Percentiles rank a stretch among this genome's conserved stretches.
These are phyloP conservation scores for Anthoptus insignis DNA, from an alignment of 2,888 invertebrate species.

Conservation along the genomic window DNA sequence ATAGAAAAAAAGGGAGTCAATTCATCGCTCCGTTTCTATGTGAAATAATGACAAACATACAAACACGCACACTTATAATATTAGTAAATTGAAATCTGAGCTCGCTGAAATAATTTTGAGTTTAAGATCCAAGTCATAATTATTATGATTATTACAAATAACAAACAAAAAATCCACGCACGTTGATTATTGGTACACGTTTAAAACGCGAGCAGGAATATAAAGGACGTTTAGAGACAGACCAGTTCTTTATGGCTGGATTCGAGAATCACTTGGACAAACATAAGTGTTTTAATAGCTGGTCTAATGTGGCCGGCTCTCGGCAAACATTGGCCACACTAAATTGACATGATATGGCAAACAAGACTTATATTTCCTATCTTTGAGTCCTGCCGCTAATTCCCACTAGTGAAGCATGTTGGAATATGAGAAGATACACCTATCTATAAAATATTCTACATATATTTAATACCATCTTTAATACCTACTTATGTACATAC, in stretches of 20 bases:
- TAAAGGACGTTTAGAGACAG: conserved; percentile 20
- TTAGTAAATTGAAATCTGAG: too few species aligned
- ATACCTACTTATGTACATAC: not conserved
- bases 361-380: conserved; percentile 56
- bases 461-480: too few species aligned
- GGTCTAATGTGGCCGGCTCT: conserved; percentile 58
- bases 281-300: conserved; percentile 66
- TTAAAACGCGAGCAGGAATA: conserved; percentile 4
- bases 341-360: conserved; percentile 68
- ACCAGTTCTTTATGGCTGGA: conserved; percentile 33
- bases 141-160: not conserved
- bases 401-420: not conserved
- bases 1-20: too few species aligned
- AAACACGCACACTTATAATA: too few species aligned
- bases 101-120: too few species aligned
- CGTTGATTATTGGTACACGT: not conserved
- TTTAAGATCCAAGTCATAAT: too few species aligned
- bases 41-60: too few species aligned
- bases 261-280: conserved; percentile 67
- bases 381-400: conserved; percentile 57
- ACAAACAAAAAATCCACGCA: not conserved
- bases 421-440: too few species aligned
- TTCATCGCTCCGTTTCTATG: too few species aligned
- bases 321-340: conserved; percentile 30
- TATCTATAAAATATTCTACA: too few species aligned